A percentile compares a stretch with the other conserved stretches of the same genome.
These are phyloP conservation scores for Germaria angustata DNA, from an alignment of 2,888 invertebrate species.

Conservation along the genomic window DNA sequence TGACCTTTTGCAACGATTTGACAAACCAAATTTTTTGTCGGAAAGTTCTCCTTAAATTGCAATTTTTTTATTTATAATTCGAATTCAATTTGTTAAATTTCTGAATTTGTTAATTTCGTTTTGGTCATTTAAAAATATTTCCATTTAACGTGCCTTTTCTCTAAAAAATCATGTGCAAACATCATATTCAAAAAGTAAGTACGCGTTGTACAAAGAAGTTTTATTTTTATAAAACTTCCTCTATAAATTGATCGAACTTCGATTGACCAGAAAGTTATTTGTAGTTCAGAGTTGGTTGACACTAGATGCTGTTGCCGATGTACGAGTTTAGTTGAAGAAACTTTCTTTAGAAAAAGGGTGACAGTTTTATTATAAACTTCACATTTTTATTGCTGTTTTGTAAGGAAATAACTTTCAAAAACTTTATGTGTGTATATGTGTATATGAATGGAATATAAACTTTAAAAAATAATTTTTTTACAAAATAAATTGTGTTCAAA, in stretches of 20 bases:
- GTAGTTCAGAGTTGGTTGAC: conserved; percentile 14
- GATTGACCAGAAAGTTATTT: conserved; percentile 62
- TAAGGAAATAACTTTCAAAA: conserved; percentile 20
- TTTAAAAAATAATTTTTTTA: neutral
- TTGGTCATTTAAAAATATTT: too few relatives aligned
- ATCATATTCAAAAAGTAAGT: neutral
- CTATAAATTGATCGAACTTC: conserved; percentile 60
- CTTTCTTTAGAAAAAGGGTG: conserved; percentile 36
- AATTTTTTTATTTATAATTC: neutral
- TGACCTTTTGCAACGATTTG: too few relatives aligned
- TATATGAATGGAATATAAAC: too few relatives aligned
- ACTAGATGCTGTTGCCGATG: conserved; percentile 12
- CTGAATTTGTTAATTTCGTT: too few relatives aligned
- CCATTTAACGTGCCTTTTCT: too few relatives aligned
- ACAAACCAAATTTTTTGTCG: too few relatives aligned
- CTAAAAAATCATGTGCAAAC: neutral
- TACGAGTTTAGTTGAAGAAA: conserved; percentile 32
- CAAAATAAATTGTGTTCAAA: neutral
- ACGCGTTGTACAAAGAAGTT: conserved; percentile 12
- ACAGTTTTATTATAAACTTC: conserved; percentile 40
- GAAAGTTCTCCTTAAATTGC: too few relatives aligned
- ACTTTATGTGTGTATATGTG: neutral
- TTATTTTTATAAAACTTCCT: conserved; percentile 21
- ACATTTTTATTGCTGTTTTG: neutral
- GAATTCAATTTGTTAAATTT: conserved; percentile 9